Base-by-base conservation (phyloP, 2,888 invertebrate species). In the Halictus ligatus region DNA sequence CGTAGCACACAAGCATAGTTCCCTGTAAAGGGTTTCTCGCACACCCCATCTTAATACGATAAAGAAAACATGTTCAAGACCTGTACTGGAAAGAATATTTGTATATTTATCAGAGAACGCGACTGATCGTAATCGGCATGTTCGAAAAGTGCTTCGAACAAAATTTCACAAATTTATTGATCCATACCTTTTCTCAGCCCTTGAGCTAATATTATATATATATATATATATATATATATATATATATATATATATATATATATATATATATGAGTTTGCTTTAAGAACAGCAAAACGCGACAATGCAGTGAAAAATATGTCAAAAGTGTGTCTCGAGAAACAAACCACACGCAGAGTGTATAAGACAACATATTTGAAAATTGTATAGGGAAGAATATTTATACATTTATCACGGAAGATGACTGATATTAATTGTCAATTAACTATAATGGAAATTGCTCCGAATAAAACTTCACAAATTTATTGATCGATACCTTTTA, bases 1-100 rank as follows among this genome's bases (percentile, higher is more conserved):
- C 93, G 94, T 92, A 92, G 84, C 90, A 84, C 77, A 83, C 71
- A 79, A 72, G 79, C 75, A 79, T 78, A 72, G 72, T 69, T 75
- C 91, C 90, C 89, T 60, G 85, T 78, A 81, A 85, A 89, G 75
- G 83, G 78, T 83, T 79, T 64, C 86, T 81, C 75, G 58, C 60
- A 80, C 86, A 69, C 80, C 78, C 81, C 81, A 78, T 86, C 86
- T 86, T 86, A 86, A 86, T 81, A 86, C 85, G 67, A 85, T 85
- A 85, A 85, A 85, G 85, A 85, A n/a, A 85, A 85, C 80, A 40
- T 79, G 80, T 85, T 85, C 85, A 80, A 85, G 76, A 85, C 76
- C 71, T 58, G 76, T 48, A 74, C 58, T 40, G 40, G 29, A n/a
- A 25, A n/a, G 58, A 35, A 73, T 60, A 85, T 72, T 79, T 72